A percentile compares a stretch with the other conserved stretches of the same genome.
Evolutionary conservation across 2,888 invertebrate species (phyloP).

Genomic region (Pterostichus madidus): DNA sequence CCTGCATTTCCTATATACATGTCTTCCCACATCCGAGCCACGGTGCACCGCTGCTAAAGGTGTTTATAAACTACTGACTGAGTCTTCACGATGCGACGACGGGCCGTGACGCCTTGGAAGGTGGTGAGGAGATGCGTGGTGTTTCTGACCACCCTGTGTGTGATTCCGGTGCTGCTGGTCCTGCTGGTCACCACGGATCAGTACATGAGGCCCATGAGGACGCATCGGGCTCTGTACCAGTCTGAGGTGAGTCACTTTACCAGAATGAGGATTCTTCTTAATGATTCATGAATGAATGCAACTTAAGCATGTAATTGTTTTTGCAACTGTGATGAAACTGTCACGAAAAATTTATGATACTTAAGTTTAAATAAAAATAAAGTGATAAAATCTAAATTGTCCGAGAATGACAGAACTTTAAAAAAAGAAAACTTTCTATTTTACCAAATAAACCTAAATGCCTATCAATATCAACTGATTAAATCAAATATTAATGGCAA

Average conservation of each 20-base stretch:
- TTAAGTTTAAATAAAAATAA: too few relatives aligned
- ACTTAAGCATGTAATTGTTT: too few relatives aligned
- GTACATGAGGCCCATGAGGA: conserved; percentile 81
- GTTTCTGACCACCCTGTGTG: conserved; percentile 81
- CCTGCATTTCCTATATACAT: conserved; percentile 47
- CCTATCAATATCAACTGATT: too few relatives aligned
- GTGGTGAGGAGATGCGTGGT: conserved; percentile 80
- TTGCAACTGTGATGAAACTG: too few relatives aligned
- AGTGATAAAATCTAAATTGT: too few relatives aligned
- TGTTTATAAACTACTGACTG: background rate
- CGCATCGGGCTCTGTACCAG: conserved; percentile 78
- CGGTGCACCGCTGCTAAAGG: background rate
- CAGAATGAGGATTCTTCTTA: too few relatives aligned
- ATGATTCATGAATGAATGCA: too few relatives aligned
- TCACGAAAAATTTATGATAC: too few relatives aligned
- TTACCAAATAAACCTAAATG: too few relatives aligned
- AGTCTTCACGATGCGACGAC: conserved; percentile 75
- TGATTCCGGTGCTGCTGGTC: conserved; percentile 81
- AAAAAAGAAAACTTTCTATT: too few relatives aligned
- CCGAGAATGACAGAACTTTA: too few relatives aligned
- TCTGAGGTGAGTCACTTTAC: conserved; percentile 77
- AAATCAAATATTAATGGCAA: too few relatives aligned
- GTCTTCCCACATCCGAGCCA: conserved; percentile 64
- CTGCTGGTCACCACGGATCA: conserved; percentile 82
- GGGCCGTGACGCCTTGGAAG: conserved; percentile 74